Evolutionary conservation across 2,888 invertebrate species (phyloP), one percentile per base, ranked within the genome.

Genomic region (Tuberolachnus salignus): DNA sequence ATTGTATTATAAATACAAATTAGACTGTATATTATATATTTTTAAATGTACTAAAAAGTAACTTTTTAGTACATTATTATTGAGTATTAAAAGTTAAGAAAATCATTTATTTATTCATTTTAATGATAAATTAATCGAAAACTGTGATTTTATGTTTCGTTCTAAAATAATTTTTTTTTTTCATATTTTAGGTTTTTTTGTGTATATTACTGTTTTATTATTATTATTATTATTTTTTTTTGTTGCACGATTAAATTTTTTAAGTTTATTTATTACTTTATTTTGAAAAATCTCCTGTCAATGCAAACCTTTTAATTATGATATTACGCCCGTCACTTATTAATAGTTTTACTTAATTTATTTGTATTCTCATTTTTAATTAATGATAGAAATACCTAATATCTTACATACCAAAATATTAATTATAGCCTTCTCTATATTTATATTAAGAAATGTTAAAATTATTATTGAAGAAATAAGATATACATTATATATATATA

Each of bases 71-170:
- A 59, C 34, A 78, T 69, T 69, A 66, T 34, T 75, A 67, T 66
- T 69, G 66, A 69, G n/a, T 14, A 78, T 61, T 69, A 51, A 57
- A 67, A 23, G 57, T 59, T 78, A 67, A 78, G 78, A 59, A 78
- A 74, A 69, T 66, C 13, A 64, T 75, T 78, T 66, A 69, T 78
- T 59, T 78, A 78, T 74, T 55, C 64, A 63, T 51, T 63, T 59
- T 72, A 73, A 67, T 75, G 75, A 75, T 57, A 75, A 75, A 67
- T 75, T 67, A 75, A 57, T 78, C 21, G 69, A 78, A 69, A 78
- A 61, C 78, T 78, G 78, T 78, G 78, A 78, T 78, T 78, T 75
- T 75, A 66, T 78, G 59, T 78, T 78, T 78, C 69, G 69, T 78
- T 69, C 64, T 78, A 69, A 67, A 78, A 21, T 61, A 59, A 67